phyloP scores from a whole-genome alignment of 2,113 vertebrate species.

The Colius striatus region DNA sequence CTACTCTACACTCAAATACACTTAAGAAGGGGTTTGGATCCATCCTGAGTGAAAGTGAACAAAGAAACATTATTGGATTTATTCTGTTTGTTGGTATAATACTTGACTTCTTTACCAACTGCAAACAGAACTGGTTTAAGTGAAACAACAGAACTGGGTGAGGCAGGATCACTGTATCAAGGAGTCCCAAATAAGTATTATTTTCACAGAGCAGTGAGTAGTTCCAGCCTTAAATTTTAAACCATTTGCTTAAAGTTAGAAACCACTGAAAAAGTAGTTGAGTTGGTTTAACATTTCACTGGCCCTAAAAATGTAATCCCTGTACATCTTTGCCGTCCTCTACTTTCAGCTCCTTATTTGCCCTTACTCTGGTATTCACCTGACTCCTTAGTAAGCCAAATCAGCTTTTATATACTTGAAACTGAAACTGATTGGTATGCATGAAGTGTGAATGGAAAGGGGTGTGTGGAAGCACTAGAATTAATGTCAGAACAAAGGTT shows the following conservation, averaged over 20 bases:
- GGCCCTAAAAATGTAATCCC: neutral
- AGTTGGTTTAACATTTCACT: neutral
- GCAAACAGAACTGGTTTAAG: neutral
- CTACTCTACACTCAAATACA: neutral
- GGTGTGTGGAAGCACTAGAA: neutral
- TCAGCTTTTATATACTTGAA: neutral
- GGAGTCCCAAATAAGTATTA: neutral
- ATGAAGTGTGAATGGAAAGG: neutral
- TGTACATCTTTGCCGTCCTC: neutral
- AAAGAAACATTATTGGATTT: neutral
- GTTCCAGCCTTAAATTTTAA: neutral
- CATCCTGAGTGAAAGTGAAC: neutral
- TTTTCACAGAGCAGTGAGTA: neutral
- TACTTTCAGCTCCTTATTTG: neutral
- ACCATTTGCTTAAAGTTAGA: neutral
- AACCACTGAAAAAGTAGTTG: neutral
- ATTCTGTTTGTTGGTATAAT: neutral
- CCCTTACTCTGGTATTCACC: neutral
- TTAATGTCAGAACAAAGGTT: neutral
- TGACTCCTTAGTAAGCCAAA: neutral
- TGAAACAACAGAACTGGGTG: neutral
- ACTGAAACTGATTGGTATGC: neutral
- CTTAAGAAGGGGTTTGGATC: neutral
- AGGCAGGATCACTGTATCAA: neutral
- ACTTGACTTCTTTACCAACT: neutral